Conservation (phyloP, 2,797 vertebrate genomes). For the Pangasius macronema region DNA sequence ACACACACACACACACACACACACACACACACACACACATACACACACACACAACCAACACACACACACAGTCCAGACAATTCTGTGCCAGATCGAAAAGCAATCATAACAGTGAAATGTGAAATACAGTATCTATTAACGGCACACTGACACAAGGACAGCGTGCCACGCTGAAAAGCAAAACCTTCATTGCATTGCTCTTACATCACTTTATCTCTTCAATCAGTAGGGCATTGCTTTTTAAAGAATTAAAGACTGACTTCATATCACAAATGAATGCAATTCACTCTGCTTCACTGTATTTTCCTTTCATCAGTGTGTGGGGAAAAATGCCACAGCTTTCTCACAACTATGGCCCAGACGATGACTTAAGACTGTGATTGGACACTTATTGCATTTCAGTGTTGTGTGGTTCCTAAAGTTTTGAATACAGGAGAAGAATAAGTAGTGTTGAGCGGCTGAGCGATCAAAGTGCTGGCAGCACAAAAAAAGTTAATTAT, state of each 20-base stretch:
- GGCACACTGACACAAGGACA: neutral
- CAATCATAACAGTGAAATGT: neutral
- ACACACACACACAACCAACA: neutral
- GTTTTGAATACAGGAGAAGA: neutral
- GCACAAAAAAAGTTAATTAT: neutral
- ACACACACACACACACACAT: conserved; percentile 19
- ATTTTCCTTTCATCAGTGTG: neutral
- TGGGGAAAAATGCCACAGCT: neutral
- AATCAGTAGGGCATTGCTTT: too few species aligned
- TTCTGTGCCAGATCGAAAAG: neutral
- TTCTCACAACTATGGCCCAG: neutral
- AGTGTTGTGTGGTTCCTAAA: neutral
- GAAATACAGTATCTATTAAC: neutral
- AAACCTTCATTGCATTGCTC: neutral
- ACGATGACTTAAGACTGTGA: neutral
- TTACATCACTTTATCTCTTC: neutral
- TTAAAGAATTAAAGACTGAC: neutral
- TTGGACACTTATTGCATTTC: neutral
- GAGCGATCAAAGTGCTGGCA: too few species aligned
- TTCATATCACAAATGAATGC: neutral
- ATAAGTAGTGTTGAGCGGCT: too few species aligned
- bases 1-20: conserved; percentile 5
- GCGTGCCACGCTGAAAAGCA: too few species aligned
- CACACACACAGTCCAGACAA: neutral
- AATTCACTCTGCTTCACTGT: neutral